These are phyloP conservation scores for Trichonephila clavipes DNA, from an alignment of 1,140 invertebrate species.

Conservation along the genomic window DNA sequence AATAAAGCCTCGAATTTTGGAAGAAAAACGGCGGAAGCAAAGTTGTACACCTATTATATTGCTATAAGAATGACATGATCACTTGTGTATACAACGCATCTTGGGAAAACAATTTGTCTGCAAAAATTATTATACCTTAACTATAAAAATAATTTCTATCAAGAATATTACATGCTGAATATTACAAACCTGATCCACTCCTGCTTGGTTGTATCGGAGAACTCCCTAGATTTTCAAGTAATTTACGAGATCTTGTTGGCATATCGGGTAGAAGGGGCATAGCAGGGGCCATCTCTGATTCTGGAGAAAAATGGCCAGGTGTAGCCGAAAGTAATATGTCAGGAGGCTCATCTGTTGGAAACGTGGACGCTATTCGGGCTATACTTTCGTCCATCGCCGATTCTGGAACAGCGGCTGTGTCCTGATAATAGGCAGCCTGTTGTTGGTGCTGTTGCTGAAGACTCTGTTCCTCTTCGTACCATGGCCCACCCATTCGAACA, in stretches of 20 bases:
- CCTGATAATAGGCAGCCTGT: not conserved
- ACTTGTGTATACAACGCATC: too few species aligned
- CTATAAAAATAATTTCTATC: too few species aligned
- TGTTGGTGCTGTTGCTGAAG: slow-evolving; percentile 38
- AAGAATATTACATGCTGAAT: not conserved
- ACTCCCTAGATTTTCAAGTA: slow-evolving; percentile 85
- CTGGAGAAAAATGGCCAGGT: slow-evolving; percentile 76
- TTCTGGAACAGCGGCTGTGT: slow-evolving; percentile 41
- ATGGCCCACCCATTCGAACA: not conserved
- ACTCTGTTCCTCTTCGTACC: slow-evolving; percentile 42
- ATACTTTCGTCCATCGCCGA: slow-evolving; percentile 83
- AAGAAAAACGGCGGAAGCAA: too few species aligned
- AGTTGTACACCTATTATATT: too few species aligned
- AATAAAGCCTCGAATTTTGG: too few species aligned
- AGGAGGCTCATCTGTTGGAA: slow-evolving; percentile 78
- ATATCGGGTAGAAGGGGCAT: slow-evolving; percentile 86
- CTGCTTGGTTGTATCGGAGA: slow-evolving; percentile 80
- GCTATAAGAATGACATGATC: too few species aligned
- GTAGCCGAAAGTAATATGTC: slow-evolving; percentile 69
- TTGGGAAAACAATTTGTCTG: too few species aligned
- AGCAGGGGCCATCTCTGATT: slow-evolving; percentile 81
- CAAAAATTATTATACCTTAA: too few species aligned
- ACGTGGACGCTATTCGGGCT: slow-evolving; percentile 83
- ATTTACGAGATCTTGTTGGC: slow-evolving; percentile 84
- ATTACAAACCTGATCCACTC: slow-evolving; percentile 55